Percentiles rank a stretch among this genome's conserved stretches.
Conservation (phyloP, 2,113 vertebrate genomes). For the Megaceryle torquata region DNA sequence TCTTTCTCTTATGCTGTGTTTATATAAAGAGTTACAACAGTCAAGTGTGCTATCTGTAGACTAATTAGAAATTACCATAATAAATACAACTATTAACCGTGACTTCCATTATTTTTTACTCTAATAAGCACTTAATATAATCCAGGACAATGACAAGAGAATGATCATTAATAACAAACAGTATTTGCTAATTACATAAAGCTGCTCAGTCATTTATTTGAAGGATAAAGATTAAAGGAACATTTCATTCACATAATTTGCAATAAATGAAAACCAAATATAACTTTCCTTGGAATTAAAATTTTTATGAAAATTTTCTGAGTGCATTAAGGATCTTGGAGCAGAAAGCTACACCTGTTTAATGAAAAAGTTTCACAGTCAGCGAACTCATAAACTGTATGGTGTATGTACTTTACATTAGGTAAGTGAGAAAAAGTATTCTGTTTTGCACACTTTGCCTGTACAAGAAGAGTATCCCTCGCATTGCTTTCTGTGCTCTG, state of each 20-base stretch:
- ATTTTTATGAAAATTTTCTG: neutral
- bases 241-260: neutral
- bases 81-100: neutral
- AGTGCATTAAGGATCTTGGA: neutral
- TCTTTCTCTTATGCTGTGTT: neutral
- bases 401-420: neutral
- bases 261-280: neutral
- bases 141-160: neutral
- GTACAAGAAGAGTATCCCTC: neutral
- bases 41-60: neutral
- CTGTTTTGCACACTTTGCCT: neutral
- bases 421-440: neutral
- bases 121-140: neutral
- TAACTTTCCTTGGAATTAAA: neutral
- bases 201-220: neutral
- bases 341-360: neutral
- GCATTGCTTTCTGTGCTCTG: neutral
- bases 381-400: neutral
- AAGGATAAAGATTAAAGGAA: neutral
- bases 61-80: constrained; percentile 27
- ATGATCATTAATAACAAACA: neutral
- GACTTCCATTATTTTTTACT: neutral
- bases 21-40: neutral
- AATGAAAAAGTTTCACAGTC: neutral
- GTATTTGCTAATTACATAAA: neutral